Conservation (phyloP, 2,113 vertebrate species). For the Empidonax alnorum region DNA sequence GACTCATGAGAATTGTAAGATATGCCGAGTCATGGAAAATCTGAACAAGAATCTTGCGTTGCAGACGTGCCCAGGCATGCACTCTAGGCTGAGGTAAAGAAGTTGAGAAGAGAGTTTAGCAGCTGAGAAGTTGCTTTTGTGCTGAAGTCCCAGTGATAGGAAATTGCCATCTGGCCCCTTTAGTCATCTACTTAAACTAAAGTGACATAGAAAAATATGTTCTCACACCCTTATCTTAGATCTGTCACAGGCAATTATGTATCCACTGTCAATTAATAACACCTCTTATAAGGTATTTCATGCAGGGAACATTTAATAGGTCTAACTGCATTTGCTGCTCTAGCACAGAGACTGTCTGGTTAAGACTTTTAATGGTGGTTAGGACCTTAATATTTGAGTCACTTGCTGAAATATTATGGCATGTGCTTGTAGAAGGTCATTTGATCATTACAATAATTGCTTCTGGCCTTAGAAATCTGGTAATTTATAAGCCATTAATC, state of each 20-base stretch:
- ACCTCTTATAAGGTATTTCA: neutral
- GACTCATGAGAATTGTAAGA: neutral
- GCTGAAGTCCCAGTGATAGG: neutral
- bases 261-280: neutral
- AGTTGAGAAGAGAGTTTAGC: neutral
- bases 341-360: neutral
- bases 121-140: neutral
- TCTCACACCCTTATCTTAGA: neutral
- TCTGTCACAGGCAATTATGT: neutral
- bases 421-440: neutral
- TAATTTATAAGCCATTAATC: neutral
- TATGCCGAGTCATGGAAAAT: conserved; percentile 10
- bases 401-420: neutral
- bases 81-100: neutral
- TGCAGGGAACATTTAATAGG: neutral
- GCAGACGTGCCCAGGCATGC: neutral
- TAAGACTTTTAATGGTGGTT: neutral
- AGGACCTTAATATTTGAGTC: neutral
- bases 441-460: neutral
- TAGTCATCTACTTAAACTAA: neutral
- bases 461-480: neutral
- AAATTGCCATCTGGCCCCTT: neutral
- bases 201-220: neutral
- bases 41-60: accelerated
- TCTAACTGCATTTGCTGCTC: neutral